Evolutionary conservation across 2,888 invertebrate genomes (phyloP).

Genomic region (Priocnemis perturbator): DNA sequence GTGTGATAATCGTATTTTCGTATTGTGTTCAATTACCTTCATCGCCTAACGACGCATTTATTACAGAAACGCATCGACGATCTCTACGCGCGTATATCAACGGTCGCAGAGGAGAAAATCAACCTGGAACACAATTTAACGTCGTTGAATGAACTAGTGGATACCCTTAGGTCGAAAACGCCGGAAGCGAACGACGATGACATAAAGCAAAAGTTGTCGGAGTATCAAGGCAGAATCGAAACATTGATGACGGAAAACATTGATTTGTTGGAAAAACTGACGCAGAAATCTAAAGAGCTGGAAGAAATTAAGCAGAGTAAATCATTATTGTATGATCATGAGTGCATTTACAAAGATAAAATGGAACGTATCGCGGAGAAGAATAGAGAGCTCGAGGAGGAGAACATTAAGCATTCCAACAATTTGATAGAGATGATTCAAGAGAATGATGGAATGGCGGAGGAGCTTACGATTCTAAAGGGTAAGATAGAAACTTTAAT

Average conservation of each 20-base stretch:
- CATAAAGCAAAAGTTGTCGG: slow-evolving; percentile 30
- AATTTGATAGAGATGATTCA: slow-evolving; percentile 64
- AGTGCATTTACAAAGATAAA: slow-evolving; percentile 60
- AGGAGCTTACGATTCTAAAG: slow-evolving; percentile 50
- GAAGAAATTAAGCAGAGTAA: slow-evolving; percentile 59
- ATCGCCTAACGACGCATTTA: no score
- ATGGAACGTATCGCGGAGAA: slow-evolving; percentile 38
- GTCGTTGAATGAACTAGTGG: slow-evolving; percentile 46
- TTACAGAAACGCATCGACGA: no score
- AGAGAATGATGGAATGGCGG: slow-evolving; percentile 59
- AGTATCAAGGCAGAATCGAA: slow-evolving; percentile 54
- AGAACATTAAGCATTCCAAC: slow-evolving; percentile 62
- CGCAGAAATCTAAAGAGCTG: slow-evolving; percentile 77
- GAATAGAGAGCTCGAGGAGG: slow-evolving; percentile 48
- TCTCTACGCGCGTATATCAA: slow-evolving; percentile 38
- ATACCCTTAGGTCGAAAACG: slow-evolving; percentile 28
- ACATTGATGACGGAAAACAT: slow-evolving; percentile 58
- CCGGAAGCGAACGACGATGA: slow-evolving; percentile 45
- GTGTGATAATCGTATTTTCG: slow-evolving; percentile 15
- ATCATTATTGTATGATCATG: slow-evolving; percentile 56
- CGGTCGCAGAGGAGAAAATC: slow-evolving; percentile 53
- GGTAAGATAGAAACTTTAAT: slow-evolving; percentile 43
- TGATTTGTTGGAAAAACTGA: slow-evolving; percentile 78
- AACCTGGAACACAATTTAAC: slow-evolving; percentile 46
- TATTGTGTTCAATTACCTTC: not conserved